These are phyloP conservation scores for Sinopyrophorus schimmeli DNA, from an alignment of 2,888 invertebrate species.

Conservation along the genomic window DNA sequence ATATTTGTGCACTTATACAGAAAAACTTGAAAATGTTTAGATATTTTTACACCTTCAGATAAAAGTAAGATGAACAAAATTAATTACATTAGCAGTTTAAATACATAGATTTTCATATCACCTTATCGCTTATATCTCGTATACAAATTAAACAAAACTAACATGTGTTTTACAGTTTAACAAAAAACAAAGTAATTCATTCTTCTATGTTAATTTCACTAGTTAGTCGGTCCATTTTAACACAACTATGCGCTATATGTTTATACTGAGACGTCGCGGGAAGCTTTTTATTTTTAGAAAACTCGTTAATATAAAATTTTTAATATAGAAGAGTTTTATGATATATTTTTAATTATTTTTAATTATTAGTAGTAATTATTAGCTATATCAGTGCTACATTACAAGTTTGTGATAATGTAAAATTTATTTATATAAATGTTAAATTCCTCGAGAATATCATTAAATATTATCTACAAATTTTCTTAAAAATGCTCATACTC, in stretches of 20 bases:
- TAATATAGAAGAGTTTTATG: conserved; percentile 30
- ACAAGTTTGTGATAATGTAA: too few relatives aligned
- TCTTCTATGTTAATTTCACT: conserved; percentile 39
- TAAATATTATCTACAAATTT: too few relatives aligned
- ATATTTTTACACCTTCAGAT: conserved; percentile 18
- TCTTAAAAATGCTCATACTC: too few relatives aligned
- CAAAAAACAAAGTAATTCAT: conserved; percentile 20
- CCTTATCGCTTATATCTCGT: conserved; percentile 30
- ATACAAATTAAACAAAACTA: conserved; percentile 24
- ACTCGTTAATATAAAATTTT: conserved; percentile 42
- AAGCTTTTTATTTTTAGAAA: conserved; percentile 53
- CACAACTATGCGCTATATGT: conserved; percentile 50
- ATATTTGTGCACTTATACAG: conserved; percentile 12
- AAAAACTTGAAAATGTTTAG: conserved; percentile 18
- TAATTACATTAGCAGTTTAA: conserved; percentile 23
- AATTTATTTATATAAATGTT: too few relatives aligned
- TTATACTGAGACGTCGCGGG: conserved; percentile 49
- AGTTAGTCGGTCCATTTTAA: conserved; percentile 47
- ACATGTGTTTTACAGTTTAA: conserved; percentile 13
- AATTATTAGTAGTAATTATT: too few relatives aligned
- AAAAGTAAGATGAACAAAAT: conserved; percentile 20
- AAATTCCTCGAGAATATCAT: too few relatives aligned
- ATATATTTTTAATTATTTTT: too few relatives aligned
- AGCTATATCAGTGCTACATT: too few relatives aligned
- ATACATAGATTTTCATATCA: conserved; percentile 29